A percentile compares a stretch with the other conserved stretches of the same genome.
Evolutionary conservation across 2,888 invertebrate species (phyloP).

Genomic region (Eumerus sabulonum): DNA sequence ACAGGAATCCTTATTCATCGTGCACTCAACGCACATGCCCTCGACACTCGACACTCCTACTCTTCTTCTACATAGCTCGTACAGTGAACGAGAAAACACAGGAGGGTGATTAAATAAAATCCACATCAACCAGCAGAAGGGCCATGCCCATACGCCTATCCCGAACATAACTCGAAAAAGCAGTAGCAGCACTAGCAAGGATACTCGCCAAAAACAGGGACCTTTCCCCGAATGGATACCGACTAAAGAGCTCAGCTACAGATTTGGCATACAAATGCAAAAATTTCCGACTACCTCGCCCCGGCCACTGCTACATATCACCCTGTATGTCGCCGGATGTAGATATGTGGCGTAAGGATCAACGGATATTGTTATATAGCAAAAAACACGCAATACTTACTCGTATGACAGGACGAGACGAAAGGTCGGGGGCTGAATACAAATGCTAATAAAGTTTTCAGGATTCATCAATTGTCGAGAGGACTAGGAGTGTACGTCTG

Average conservation of each 20-base stretch:
- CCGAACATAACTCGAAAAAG: no score
- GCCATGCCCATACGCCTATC: no score
- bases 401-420: background rate
- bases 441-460: slow-evolving; percentile 68
- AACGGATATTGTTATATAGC: slow-evolving; percentile 48
- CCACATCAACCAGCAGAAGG: slow-evolving; percentile 22
- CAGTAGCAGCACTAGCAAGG: slow-evolving; percentile 10
- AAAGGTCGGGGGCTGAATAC: slow-evolving; percentile 20
- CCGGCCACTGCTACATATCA: background rate
- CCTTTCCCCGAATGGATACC: slow-evolving; percentile 64
- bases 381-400: background rate
- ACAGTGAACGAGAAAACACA: slow-evolving; percentile 4
- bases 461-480: slow-evolving; percentile 68
- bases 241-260: slow-evolving; percentile 64
- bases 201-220: slow-evolving; percentile 49
- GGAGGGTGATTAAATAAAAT: slow-evolving; percentile 55
- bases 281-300: slow-evolving; percentile 33
- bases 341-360: slow-evolving; percentile 58
- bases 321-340: slow-evolving; percentile 26
- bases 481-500: slow-evolving; percentile 24
- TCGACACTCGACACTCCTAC: no score
- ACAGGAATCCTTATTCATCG: slow-evolving; percentile 48
- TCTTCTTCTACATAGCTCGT: no score
- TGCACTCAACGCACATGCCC: slow-evolving; percentile 45
- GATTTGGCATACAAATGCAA: slow-evolving; percentile 66